Evolutionary conservation across 2,797 vertebrate genomes (phyloP).

Genomic region (Microctenopoma stevenorrisi): DNA sequence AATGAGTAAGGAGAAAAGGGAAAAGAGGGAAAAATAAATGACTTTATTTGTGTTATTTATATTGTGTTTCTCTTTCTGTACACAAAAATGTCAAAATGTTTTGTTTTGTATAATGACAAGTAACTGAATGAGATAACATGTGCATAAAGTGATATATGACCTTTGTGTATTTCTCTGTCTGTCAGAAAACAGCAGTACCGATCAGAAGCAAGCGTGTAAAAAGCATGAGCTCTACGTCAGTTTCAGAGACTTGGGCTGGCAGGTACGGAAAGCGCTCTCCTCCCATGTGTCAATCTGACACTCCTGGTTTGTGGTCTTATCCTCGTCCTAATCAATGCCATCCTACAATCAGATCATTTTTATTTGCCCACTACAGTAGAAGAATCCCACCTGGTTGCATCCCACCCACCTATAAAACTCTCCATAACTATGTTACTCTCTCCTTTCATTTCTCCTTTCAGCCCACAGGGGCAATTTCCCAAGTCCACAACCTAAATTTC

Average conservation of each 20-base stretch:
- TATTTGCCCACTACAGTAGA: not conserved
- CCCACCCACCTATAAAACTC: too few species aligned
- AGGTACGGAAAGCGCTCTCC: constrained; percentile 84
- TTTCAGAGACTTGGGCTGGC: constrained; percentile 98
- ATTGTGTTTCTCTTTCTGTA: not conserved
- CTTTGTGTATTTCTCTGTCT: constrained; percentile 40
- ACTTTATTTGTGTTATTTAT: constrained; percentile 14
- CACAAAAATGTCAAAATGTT: constrained; percentile 53
- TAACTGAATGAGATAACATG: constrained; percentile 29
- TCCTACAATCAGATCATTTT: constrained; percentile 9
- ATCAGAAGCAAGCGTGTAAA: constrained; percentile 98
- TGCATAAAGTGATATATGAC: constrained; percentile 34
- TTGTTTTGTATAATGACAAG: constrained; percentile 40
- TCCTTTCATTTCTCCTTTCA: not conserved
- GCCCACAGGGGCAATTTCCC: not conserved
- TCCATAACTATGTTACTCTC: not conserved
- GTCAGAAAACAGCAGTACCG: constrained; percentile 95
- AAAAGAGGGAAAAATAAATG: constrained; percentile 43
- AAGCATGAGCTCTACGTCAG: constrained; percentile 98
- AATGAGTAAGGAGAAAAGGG: constrained; percentile 34
- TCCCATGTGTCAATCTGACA: constrained; percentile 4
- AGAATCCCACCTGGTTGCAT: not conserved
- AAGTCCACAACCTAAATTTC: constrained; percentile 1
- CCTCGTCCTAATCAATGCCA: constrained; percentile 17
- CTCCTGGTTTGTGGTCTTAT: constrained; percentile 15